Conservation (phyloP, 2,888 invertebrate species). For the Nomada ferruginata region DNA sequence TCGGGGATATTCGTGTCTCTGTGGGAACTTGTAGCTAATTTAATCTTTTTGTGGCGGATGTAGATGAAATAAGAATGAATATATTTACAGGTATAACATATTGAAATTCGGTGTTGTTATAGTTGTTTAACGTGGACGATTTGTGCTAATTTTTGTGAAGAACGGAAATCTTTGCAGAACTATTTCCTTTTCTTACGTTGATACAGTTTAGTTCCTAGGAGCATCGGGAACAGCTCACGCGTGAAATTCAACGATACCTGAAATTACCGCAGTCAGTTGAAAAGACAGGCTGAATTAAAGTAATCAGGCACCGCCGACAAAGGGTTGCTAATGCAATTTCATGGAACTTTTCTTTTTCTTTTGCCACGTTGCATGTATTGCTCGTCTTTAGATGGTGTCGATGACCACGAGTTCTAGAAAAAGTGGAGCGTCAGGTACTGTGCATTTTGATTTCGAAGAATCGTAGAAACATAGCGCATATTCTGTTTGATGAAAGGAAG, state of each 20-base stretch:
- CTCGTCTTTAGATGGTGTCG: constrained; percentile 47
- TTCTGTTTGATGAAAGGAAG: background rate
- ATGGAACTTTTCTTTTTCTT: constrained; percentile 47
- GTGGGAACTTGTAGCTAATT: too few relatives aligned
- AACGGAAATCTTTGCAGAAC: background rate
- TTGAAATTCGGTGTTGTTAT: too few relatives aligned
- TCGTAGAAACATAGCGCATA: background rate
- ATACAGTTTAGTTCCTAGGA: constrained; percentile 45
- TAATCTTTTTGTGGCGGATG: too few relatives aligned
- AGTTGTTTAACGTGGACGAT: too few relatives aligned
- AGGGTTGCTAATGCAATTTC: constrained; percentile 58
- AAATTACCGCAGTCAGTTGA: constrained; percentile 77
- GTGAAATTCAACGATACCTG: constrained; percentile 76
- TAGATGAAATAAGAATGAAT: too few relatives aligned
- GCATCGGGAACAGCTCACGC: constrained; percentile 71
- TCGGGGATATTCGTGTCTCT: too few relatives aligned
- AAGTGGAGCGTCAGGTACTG: constrained; percentile 46
- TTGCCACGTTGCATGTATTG: constrained; percentile 40
- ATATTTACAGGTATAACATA: too few relatives aligned
- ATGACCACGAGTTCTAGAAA: constrained; percentile 36
- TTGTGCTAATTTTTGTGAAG: background rate
- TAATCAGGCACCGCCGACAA: constrained; percentile 56
- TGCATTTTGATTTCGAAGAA: constrained; percentile 11
- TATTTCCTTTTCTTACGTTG: background rate
- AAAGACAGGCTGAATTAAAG: constrained; percentile 33